Percentiles rank a stretch among this genome's conserved stretches.
These are phyloP conservation scores for Brachionus asplanchnoidis DNA, from an alignment of 1,140 invertebrate genomes.

Conservation along the genomic window DNA sequence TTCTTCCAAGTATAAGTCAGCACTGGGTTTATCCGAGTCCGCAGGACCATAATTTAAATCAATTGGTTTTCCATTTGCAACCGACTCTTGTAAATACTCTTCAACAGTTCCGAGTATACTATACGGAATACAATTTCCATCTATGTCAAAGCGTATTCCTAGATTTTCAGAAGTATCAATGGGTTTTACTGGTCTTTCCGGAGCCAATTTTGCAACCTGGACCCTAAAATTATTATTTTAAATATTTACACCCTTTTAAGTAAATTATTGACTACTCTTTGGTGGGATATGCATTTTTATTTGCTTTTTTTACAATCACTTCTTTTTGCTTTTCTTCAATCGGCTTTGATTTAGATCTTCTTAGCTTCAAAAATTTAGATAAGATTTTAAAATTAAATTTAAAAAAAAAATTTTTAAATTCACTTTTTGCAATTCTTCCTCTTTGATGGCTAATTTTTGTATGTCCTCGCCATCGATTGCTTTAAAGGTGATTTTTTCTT, in stretches of 20 bases:
- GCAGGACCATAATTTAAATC: conserved; percentile 45
- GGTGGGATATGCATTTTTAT: not conserved
- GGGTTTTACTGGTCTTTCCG: not conserved
- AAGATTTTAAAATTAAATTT: not conserved
- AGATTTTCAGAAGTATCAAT: not conserved
- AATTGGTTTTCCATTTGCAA: conserved; percentile 48
- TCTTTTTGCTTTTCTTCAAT: not conserved
- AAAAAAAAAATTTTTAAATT: not conserved
- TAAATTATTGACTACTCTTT: not conserved
- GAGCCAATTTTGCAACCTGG: conserved; percentile 38
- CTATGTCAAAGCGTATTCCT: conserved; percentile 50
- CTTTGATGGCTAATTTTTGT: conserved; percentile 31
- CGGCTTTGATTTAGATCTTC: not conserved
- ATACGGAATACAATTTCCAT: conserved; percentile 50
- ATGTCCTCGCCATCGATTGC: conserved; percentile 39
- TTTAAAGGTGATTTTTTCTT: conserved; percentile 40
- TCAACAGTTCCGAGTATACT: conserved; percentile 54
- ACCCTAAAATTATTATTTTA: not conserved
- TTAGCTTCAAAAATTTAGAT: not conserved
- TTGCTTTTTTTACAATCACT: not conserved
- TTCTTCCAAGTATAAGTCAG: conserved; percentile 42
- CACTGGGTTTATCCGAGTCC: conserved; percentile 42
- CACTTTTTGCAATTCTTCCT: conserved; percentile 14
- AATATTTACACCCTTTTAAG: not conserved
- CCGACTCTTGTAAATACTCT: conserved; percentile 50